Percentiles rank a stretch among this genome's conserved stretches.
Evolutionary conservation across 2,888 invertebrate species (phyloP).

Genomic region (Opisthograptis luteolata): DNA sequence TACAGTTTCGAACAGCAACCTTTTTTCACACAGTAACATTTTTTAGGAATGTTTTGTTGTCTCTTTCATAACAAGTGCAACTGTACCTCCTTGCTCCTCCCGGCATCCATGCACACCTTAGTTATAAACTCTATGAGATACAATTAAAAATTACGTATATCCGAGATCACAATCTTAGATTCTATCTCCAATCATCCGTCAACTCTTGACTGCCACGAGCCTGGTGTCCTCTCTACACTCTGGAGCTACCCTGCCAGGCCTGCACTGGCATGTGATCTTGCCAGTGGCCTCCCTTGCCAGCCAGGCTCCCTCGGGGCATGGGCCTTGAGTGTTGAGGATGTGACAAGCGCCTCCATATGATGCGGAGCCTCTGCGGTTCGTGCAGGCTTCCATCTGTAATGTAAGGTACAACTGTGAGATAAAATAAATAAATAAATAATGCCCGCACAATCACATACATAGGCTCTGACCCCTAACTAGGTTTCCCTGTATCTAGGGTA

Average conservation of each 20-base stretch:
- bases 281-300: conserved; percentile 59
- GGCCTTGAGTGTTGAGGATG: conserved; percentile 90
- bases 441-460: too few species aligned
- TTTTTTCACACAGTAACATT: too few species aligned
- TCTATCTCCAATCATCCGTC: conserved; percentile 29
- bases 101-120: too few species aligned
- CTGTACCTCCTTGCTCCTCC: too few species aligned
- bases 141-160: background rate
- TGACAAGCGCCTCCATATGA: conserved; percentile 88
- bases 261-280: conserved; percentile 87
- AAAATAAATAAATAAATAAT: too few species aligned
- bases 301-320: conserved; percentile 88
- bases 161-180: background rate
- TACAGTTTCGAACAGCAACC: too few species aligned
- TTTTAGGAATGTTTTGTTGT: too few species aligned
- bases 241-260: conserved; percentile 73
- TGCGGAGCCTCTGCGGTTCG: conserved; percentile 85
- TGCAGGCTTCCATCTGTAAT: conserved; percentile 78
- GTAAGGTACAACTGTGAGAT: too few species aligned
- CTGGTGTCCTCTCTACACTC: conserved; percentile 46
- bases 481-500: too few species aligned
- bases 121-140: too few species aligned
- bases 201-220: conserved; percentile 37
- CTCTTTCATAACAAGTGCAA: too few species aligned
- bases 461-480: too few species aligned